Conservation (phyloP, 2,888 invertebrate species). For the Acleris literana region DNA sequence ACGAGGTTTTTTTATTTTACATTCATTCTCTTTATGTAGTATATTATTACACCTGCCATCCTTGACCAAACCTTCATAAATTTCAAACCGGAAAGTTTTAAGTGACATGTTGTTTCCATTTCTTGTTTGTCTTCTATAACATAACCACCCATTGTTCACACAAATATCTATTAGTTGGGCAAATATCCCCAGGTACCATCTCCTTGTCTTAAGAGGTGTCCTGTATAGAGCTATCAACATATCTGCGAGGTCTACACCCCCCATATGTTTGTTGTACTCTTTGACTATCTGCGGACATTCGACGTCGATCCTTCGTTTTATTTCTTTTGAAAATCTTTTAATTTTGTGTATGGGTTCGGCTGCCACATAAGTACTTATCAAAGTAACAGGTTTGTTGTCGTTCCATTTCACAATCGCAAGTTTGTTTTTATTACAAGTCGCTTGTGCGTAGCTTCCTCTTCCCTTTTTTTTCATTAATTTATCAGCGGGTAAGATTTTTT, state of each 20-base stretch:
- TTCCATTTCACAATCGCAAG: constrained; percentile 10
- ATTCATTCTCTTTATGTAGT: no score
- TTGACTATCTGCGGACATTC: constrained; percentile 41
- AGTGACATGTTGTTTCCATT: no score
- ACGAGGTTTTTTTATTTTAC: no score
- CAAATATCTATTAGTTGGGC: no score
- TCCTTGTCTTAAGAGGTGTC: constrained; percentile 4
- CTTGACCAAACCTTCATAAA: no score
- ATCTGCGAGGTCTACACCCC: constrained; percentile 32
- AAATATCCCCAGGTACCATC: no score
- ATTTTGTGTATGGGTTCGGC: constrained; percentile 29
- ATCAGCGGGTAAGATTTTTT: constrained; percentile 4
- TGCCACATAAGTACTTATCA: constrained; percentile 11
- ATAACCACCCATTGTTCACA: no score
- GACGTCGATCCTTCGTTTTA: constrained; percentile 24
- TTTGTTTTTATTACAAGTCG: constrained; percentile 18
- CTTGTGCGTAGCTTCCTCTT: constrained; percentile 17
- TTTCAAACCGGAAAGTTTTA: no score
- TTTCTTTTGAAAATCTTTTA: constrained; percentile 38
- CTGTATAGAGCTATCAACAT: constrained; percentile 33
- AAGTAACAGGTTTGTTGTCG: constrained; percentile 27
- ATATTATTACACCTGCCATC: no score
- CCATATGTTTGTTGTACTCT: constrained; percentile 34
- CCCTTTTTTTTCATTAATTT: constrained; percentile 23
- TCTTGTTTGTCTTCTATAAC: background rate